These are phyloP conservation scores for Pristionchus arcanus DNA, from an alignment of 2,888 invertebrate genomes.

Conservation along the genomic window DNA sequence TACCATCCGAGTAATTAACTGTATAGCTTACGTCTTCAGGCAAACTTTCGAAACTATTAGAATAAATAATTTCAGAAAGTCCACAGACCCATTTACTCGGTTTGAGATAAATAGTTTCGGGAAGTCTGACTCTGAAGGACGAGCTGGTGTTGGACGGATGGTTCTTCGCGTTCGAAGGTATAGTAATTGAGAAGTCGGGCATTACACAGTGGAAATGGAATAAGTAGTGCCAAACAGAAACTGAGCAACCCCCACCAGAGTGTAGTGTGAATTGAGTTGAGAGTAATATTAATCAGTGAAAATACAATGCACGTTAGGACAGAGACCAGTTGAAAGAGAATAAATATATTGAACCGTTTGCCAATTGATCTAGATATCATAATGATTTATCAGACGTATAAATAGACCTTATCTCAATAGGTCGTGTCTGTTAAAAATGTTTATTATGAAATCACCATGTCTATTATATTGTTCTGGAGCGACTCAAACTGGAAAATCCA, in stretches of 20 bases:
- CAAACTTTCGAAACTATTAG: neutral
- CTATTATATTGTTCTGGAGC: neutral
- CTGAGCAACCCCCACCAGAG: neutral
- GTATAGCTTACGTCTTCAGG: neutral
- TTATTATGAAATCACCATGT: neutral
- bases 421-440: neutral
- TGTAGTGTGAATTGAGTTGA: neutral
- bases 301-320: neutral
- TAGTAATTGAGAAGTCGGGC: neutral
- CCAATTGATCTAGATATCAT: neutral
- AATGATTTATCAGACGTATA: neutral
- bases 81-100: neutral
- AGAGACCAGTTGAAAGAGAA: neutral
- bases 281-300: neutral
- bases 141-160: neutral
- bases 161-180: neutral
- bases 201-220: neutral
- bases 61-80: neutral
- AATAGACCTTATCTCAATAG: no score
- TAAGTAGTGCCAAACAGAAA: neutral
- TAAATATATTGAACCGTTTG: neutral
- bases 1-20: neutral
- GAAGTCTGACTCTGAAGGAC: neutral
- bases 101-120: neutral
- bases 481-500: no score